Evolutionary conservation across 2,888 invertebrate genomes (phyloP), one percentile per base, ranked within the genome.

Genomic region (Ellobium chinense): DNA sequence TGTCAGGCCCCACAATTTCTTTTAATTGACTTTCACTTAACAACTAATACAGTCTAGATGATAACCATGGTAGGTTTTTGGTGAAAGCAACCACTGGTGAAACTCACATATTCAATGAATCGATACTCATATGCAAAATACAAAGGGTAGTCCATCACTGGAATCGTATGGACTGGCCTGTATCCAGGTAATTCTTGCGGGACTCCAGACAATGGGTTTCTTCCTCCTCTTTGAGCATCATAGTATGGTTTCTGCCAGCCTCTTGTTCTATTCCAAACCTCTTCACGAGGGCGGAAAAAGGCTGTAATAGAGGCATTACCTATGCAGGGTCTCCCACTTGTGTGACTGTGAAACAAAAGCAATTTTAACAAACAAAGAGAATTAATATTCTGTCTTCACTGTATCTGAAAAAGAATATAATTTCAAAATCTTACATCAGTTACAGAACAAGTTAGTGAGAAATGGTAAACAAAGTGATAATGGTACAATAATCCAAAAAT

Each of bases 321-420:
- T 54, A 94, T 94, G 0, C 98, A 97, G 0, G 98, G 97, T 36
- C 96, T 96, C 0, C 98, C 98, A 82, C 97, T 97, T 1, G 98
- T 98, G 91, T 98, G 98, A 85, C 93, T 93, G 86, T 46, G 87
- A 36, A 60, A n/a, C 0, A 78, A 39, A 27, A 68, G 34, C 2
- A 29, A 54, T 27, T n/a, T n/a, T n/a, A n/a, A n/a, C n/a, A n/a
- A n/a, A n/a, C n/a, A n/a, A n/a, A n/a, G n/a, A n/a, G n/a, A n/a
- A n/a, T n/a, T n/a, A n/a, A n/a, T n/a, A n/a, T n/a, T n/a, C n/a
- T n/a, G n/a, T n/a, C n/a, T n/a, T n/a, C n/a, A n/a, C n/a, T n/a
- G n/a, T n/a, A n/a, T n/a, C n/a, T n/a, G n/a, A n/a, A n/a, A n/a
- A n/a, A n/a, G n/a, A n/a, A n/a, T n/a, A n/a, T n/a, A n/a, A n/a